Base-by-base conservation (phyloP, 2,113 vertebrate genomes). In the Gavia stellata region DNA sequence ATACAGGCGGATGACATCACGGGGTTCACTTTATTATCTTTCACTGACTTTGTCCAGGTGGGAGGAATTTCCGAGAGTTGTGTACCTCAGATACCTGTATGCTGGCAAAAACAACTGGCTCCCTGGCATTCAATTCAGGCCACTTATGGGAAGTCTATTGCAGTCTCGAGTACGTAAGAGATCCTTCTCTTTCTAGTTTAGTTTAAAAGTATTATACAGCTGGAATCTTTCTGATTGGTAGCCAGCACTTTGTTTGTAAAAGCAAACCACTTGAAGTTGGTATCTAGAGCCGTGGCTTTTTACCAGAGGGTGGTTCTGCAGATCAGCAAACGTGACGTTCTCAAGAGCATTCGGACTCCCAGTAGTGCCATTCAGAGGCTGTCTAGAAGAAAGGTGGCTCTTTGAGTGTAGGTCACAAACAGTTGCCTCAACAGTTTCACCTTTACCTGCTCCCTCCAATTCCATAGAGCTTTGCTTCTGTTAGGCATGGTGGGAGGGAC, bases 281-380 rank as follows among this genome's bases (percentile, higher is more conserved):
- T 81, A 2, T 17, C 42, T 66, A 21, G 24, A 53, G 85, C 67
- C 14, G 1, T 0, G 4, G 47, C 36, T 68, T 77, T 49, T 47
- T 25, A 13, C 23, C 45, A 44, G 53, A 56, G 70, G 20, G 21
- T 19, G 29, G 18, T 59, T 55, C 45, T 62, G 55, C 31, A 17
- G 53, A 4, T 45, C 25, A 14, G 14, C 33, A 50, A 40, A 5
- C 0, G 2, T 14, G 36, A 26, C 0, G 0, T 21, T 68, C 56
- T 52, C 8, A 2, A 0, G 53, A 24, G 34, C 5, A 0, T 21
- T 36, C 17, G 4, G 47, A 2, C 50, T 49, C 24, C 28, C 58
- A 29, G 40, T 1, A 7, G 5, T 40, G 77, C 63, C 4, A 0
- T 9, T 59, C 50, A 50, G 81, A 55, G 45, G 8, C 19, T 84